Conservation (phyloP, 2,797 vertebrate genomes). For the Pelobates cultripes region DNA sequence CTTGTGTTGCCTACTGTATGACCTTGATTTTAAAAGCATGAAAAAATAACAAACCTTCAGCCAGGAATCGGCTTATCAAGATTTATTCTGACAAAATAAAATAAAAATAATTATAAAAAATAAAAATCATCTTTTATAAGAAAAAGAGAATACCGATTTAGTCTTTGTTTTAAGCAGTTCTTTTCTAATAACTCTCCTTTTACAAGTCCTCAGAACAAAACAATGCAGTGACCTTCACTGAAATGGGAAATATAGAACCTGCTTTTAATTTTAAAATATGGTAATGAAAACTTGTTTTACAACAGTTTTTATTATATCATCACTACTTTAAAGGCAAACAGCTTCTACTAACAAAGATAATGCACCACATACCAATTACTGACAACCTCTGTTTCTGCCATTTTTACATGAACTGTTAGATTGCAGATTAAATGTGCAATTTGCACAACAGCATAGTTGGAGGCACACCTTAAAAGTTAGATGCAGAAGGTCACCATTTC, state of each 20-base stretch:
- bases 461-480: too few relatives aligned
- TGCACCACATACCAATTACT: too few relatives aligned
- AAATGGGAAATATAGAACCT: neutral
- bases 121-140: constrained; percentile 65
- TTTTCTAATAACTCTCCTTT: constrained; percentile 29
- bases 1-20: constrained; percentile 73
- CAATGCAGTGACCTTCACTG: constrained; percentile 9
- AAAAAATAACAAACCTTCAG: constrained; percentile 76
- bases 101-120: constrained; percentile 65
- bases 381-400: too few relatives aligned
- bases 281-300: too few relatives aligned
- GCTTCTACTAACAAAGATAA: too few relatives aligned
- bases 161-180: constrained; percentile 25
- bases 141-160: constrained; percentile 64
- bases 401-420: too few relatives aligned
- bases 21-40: constrained; percentile 79
- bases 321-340: too few relatives aligned
- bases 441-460: too few relatives aligned
- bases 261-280: too few relatives aligned
- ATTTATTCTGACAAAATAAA: constrained; percentile 72
- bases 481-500: too few relatives aligned
- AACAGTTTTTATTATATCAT: too few relatives aligned
- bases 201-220: constrained; percentile 28
- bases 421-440: too few relatives aligned
- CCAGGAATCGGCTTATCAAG: constrained; percentile 70